phyloP scores from a whole-genome alignment of 35 echinoderm and acorn worm genomes.

The Strongylocentrotus purpuratus region DNA sequence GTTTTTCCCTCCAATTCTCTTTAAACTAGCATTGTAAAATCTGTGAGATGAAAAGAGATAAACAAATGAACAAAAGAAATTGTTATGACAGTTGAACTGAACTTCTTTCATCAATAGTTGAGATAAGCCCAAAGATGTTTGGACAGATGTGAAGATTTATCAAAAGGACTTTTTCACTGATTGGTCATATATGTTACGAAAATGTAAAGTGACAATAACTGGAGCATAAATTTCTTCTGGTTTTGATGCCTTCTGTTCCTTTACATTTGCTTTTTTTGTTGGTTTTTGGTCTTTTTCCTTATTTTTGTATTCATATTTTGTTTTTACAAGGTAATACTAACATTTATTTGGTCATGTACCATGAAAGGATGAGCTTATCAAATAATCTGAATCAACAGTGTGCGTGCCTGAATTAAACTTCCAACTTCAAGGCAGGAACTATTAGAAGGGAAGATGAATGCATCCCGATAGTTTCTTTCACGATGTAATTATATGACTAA shows the following conservation, averaged over 20 bases:
- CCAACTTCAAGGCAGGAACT: no score
- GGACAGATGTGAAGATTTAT: neutral
- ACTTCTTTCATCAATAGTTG: neutral
- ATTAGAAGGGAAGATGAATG: no score
- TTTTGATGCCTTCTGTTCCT: neutral
- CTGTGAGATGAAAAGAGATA: neutral
- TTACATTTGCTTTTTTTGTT: neutral
- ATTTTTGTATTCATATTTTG: no score
- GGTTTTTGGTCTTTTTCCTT: no score
- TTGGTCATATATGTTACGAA: no score
- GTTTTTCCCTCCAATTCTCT: neutral
- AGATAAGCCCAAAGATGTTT: neutral
- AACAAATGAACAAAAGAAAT: neutral
- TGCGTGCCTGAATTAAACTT: no score
- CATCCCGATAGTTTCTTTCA: no score
- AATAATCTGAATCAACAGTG: no score
- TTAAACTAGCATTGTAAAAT: neutral
- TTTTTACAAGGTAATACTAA: neutral
- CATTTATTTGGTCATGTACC: neutral
- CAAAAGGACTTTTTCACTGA: neutral
- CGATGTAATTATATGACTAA: no score
- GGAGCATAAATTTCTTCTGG: neutral
- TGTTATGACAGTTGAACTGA: slow-evolving; percentile 5
- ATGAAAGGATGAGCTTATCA: neutral
- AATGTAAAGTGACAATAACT: neutral